These are phyloP conservation scores for Leptobrachium ailaonicum DNA, from an alignment of 2,113 vertebrate species.

Conservation along the genomic window DNA sequence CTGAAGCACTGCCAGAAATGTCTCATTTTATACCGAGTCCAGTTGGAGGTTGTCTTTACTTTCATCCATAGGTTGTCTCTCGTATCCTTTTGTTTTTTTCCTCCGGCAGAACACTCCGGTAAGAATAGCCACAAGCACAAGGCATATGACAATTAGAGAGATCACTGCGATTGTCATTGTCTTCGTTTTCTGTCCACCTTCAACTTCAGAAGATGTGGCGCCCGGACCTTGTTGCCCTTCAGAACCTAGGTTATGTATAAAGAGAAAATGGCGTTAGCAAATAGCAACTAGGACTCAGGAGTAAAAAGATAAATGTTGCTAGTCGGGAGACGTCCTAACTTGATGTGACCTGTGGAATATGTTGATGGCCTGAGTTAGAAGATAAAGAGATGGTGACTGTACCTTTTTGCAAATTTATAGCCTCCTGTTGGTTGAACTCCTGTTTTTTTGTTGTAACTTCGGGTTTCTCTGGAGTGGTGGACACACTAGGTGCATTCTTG, in stretches of 20 bases:
- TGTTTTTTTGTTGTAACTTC: background rate
- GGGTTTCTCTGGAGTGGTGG: background rate
- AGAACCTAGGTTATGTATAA: background rate
- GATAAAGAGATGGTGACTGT: background rate
- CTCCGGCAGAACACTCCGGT: background rate
- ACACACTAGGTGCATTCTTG: background rate
- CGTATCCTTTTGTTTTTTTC: background rate
- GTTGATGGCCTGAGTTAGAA: no score
- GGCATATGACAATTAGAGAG: background rate
- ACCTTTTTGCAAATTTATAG: background rate
- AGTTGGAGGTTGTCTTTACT: no score
- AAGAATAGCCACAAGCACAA: background rate
- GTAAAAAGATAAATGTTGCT: no score
- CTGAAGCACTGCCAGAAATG: no score
- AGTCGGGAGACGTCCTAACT: no score
- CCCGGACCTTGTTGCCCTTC: background rate
- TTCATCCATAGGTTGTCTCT: background rate
- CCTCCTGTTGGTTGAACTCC: background rate
- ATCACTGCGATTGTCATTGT: background rate
- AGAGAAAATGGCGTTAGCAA: background rate
- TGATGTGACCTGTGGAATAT: no score
- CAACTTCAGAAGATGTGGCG: background rate
- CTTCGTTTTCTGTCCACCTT: background rate
- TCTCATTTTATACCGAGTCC: no score
- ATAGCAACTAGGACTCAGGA: no score